These are phyloP conservation scores for Xestia xanthographa DNA, from an alignment of 2,888 invertebrate species.

Conservation along the genomic window DNA sequence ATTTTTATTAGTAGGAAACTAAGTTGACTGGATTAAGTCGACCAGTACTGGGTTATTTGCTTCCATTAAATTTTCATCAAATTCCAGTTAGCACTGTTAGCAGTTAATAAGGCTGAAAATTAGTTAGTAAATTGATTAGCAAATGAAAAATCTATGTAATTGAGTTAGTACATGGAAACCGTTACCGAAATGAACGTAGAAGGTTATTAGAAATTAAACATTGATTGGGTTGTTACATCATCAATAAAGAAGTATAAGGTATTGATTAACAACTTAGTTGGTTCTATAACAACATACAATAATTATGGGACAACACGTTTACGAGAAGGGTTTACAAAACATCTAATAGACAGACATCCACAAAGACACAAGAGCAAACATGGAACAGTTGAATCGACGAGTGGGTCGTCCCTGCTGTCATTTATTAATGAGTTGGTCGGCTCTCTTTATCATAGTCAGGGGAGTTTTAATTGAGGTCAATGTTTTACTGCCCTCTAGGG, in stretches of 20 bases:
- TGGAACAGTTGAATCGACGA: slow-evolving; percentile 75
- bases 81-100: too few species aligned
- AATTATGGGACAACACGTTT: slow-evolving; percentile 51
- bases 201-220: slow-evolving; percentile 33
- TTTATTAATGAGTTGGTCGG: slow-evolving; percentile 15
- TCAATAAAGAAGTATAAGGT: slow-evolving; percentile 38
- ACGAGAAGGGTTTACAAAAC: slow-evolving; percentile 67
- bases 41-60: slow-evolving; percentile 42
- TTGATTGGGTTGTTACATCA: slow-evolving; percentile 35
- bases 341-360: slow-evolving; percentile 72
- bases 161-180: slow-evolving; percentile 53
- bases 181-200: slow-evolving; percentile 25
- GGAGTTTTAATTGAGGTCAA: slow-evolving; percentile 11
- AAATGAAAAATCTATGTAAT: slow-evolving; percentile 54
- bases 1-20: slow-evolving; percentile 41
- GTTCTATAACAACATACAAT: slow-evolving; percentile 55
- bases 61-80: slow-evolving; percentile 25
- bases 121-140: slow-evolving; percentile 54
- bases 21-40: slow-evolving; percentile 23
- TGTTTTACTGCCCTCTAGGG: background rate
- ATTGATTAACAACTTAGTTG: slow-evolving; percentile 52
- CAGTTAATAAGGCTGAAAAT: slow-evolving; percentile 48
- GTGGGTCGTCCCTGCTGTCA: slow-evolving; percentile 66
- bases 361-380: slow-evolving; percentile 73
- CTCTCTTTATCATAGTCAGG: slow-evolving; percentile 26